Base-by-base conservation (phyloP, 2,888 invertebrate species). In the Aleiodes alternator region DNA sequence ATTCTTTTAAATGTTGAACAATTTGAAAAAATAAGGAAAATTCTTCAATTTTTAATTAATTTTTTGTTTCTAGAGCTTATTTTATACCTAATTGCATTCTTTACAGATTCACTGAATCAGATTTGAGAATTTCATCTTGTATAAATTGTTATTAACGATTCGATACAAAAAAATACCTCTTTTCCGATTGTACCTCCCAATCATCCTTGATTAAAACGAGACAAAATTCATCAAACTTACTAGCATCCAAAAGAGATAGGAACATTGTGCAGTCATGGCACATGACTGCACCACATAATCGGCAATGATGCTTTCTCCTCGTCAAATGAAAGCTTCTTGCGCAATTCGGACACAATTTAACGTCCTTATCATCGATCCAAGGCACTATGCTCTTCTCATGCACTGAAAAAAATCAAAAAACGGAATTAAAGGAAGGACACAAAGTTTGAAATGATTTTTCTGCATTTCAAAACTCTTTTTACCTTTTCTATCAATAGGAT, bases 261-360 rank as follows among this genome's bases (percentile, higher is more conserved):
- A 97, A 98, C 83, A 94, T 91, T 0, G 98, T 98, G 88, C 98
- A 98, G 82, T 95, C 94, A 87, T 96, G 93, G 88, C 98, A 98
- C 92, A 98, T 95, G 77, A 98, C 94, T 74, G 96, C 95, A 0
- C 98, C 98, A 88, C 97, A 99, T 4, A 99, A 92, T 78, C 98
- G 92, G 87, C 99, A 99, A 90, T 99, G 99, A 90, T 99, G 99
- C 88, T 98, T 96, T 80, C 99, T 91, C 76, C 97, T 91, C 0
- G 97, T 94, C 75, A 98, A 90, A 84, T 95, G 95, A 90, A 99
- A 99, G 61, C 94, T 92, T 86, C 94, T 94, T 0, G 97, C 96
- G 91, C 99, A 99, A 80, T 94, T 95, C 0, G 97, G 97, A 88
- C 99, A 99, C 8, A 96, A 90, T 78, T 94, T 95, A 0, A 97